Percentiles rank a stretch among this genome's conserved stretches.
Conservation (phyloP, 2,888 invertebrate genomes). For the Disparrhopalites patrizii region DNA sequence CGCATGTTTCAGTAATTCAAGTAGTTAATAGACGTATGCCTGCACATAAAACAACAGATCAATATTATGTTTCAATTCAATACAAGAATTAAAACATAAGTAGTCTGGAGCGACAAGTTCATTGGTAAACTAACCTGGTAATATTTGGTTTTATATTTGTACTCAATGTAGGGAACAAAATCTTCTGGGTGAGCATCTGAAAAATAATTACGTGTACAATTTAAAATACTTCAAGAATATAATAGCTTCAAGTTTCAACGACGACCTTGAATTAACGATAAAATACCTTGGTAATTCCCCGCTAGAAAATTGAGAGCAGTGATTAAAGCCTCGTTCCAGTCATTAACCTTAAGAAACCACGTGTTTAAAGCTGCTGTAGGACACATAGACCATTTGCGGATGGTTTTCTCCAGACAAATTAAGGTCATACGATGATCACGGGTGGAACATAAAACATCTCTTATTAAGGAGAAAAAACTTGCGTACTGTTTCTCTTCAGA, state of each 20-base stretch:
- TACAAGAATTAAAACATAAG: not conserved
- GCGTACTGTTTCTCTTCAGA: constrained; percentile 73
- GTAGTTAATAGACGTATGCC: not conserved
- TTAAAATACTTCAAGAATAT: not conserved
- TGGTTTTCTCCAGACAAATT: constrained; percentile 68
- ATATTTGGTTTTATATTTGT: constrained; percentile 69
- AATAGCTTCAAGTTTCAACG: not conserved
- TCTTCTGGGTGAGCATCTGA: constrained; percentile 70
- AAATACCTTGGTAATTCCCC: constrained; percentile 64
- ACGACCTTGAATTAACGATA: constrained; percentile 19
- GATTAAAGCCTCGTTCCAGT: constrained; percentile 70
- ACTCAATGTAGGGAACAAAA: constrained; percentile 84
- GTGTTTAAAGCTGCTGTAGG: constrained; percentile 77
- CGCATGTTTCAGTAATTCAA: no score
- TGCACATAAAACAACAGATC: not conserved
- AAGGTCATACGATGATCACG: constrained; percentile 78
- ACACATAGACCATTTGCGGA: constrained; percentile 70
- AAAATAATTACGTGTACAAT: not conserved
- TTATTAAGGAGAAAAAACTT: constrained; percentile 79
- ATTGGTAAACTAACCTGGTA: constrained; percentile 63
- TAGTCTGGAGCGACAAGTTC: constrained; percentile 68
- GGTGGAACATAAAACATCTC: constrained; percentile 81
- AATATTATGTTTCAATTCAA: not conserved
- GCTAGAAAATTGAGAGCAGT: constrained; percentile 79
- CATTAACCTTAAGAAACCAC: constrained; percentile 66